phyloP scores from a whole-genome alignment of 37 sponge, comb jelly and placozoan genomes.

The Geodia barretti region DNA sequence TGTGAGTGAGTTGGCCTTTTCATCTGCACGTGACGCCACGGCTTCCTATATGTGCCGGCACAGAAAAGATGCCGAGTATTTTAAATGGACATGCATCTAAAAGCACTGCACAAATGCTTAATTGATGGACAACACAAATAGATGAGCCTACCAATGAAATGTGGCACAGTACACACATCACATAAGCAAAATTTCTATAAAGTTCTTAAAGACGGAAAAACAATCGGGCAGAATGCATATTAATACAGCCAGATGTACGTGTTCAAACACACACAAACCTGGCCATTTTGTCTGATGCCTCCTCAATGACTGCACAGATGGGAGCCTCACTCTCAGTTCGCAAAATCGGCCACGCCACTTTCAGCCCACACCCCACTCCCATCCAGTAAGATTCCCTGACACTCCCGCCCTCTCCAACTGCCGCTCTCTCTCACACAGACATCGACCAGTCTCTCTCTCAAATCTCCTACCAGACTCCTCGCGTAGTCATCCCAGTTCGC shows the following conservation, averaged over 20 bases:
- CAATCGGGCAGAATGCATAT: not conserved
- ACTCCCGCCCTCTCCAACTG: slow-evolving; percentile 38
- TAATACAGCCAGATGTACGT: not conserved
- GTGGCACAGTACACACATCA: not conserved
- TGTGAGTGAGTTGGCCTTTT: slow-evolving; percentile 25
- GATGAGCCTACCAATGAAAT: not conserved
- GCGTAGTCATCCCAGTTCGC: slow-evolving; percentile 17
- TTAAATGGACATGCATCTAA: not conserved
- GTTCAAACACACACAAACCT: slow-evolving; percentile 45
- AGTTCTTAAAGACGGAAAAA: no score
- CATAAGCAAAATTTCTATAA: not conserved
- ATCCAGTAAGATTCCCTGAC: slow-evolving; percentile 11
- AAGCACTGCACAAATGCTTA: not conserved
- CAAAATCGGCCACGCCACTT: slow-evolving; percentile 24
- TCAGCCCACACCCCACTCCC: slow-evolving; percentile 43
- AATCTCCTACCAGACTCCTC: slow-evolving; percentile 18
- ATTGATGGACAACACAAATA: not conserved
- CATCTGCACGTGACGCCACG: not conserved
- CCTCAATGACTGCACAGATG: slow-evolving; percentile 14
- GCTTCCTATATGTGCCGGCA: slow-evolving; percentile 38
- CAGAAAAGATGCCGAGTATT: not conserved
- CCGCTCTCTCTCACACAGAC: not conserved
- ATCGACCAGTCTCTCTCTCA: slow-evolving; percentile 21
- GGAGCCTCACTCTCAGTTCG: slow-evolving; percentile 46
- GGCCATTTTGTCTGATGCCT: slow-evolving; percentile 31